These are phyloP conservation scores for Thunnus maccoyii DNA, from an alignment of 2,113 vertebrate species.

Conservation along the genomic window DNA sequence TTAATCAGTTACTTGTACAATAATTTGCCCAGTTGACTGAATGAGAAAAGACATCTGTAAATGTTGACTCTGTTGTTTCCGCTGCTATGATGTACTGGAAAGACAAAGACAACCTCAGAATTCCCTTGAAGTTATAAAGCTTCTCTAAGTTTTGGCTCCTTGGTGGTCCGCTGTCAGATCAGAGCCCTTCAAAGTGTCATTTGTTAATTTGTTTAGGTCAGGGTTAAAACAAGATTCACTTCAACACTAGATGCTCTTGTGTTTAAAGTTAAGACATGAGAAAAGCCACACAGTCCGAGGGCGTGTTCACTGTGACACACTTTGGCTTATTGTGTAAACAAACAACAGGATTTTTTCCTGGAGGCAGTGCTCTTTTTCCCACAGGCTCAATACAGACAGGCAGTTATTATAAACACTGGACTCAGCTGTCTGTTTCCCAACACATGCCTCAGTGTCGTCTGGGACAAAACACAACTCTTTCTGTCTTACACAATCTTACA, in stretches of 20 bases:
- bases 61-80: too few species aligned
- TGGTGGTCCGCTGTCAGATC: constrained; percentile 42
- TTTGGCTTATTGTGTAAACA: constrained; percentile 74
- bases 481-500: constrained; percentile 36
- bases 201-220: constrained; percentile 1
- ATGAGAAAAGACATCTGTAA: too few species aligned
- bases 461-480: constrained; percentile 29
- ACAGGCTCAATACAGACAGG: constrained; percentile 35
- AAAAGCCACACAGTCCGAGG: constrained; percentile 37
- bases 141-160: background rate
- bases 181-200: background rate
- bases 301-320: constrained; percentile 43
- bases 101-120: too few species aligned
- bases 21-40: too few species aligned
- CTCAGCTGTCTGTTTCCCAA: constrained; percentile 48
- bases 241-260: background rate
- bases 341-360: constrained; percentile 44
- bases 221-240: constrained; percentile 24
- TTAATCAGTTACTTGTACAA: too few species aligned
- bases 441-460: constrained; percentile 18
- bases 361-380: constrained; percentile 54
- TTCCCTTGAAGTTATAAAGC: too few species aligned
- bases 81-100: too few species aligned
- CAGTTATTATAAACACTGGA: constrained; percentile 12
- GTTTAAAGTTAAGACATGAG: constrained; percentile 25